Conservation (phyloP, 2,113 vertebrate genomes). For the Odocoileus hemionus region DNA sequence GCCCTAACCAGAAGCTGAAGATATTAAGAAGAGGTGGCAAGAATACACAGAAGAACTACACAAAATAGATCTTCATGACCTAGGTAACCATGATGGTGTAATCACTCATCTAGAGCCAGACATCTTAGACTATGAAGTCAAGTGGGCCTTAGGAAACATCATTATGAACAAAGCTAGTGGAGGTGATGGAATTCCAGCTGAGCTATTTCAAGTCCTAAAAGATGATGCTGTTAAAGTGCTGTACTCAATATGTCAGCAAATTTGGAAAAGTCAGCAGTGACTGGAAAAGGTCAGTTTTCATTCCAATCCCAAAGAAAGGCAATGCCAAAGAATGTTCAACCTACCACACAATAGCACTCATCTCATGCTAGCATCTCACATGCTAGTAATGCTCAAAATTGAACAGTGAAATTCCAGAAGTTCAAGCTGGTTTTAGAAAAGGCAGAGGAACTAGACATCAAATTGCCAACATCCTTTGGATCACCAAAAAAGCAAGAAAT, state of each 20-base stretch:
- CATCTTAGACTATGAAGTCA: background rate
- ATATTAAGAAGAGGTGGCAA: background rate
- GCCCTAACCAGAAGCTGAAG: background rate
- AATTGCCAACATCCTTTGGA: background rate
- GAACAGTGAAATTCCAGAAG: background rate
- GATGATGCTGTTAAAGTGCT: background rate
- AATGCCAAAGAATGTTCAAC: background rate
- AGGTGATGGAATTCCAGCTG: background rate
- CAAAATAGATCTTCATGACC: background rate
- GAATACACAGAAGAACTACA: background rate
- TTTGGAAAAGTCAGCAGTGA: background rate
- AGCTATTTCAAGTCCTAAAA: background rate
- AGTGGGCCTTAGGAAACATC: background rate
- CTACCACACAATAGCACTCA: background rate
- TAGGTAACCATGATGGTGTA: background rate
- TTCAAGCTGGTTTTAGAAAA: background rate
- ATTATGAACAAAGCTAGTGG: background rate
- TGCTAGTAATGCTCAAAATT: background rate
- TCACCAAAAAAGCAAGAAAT: background rate
- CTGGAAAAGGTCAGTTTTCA: background rate
- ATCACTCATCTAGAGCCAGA: background rate
- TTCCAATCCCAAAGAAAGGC: background rate
- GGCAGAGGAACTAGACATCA: background rate
- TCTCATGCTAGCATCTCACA: background rate
- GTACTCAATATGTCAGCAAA: background rate